Percentiles rank a stretch among this genome's conserved stretches.
These are phyloP conservation scores for Spodoptera litura DNA, from an alignment of 1,140 invertebrate species.

Conservation along the genomic window DNA sequence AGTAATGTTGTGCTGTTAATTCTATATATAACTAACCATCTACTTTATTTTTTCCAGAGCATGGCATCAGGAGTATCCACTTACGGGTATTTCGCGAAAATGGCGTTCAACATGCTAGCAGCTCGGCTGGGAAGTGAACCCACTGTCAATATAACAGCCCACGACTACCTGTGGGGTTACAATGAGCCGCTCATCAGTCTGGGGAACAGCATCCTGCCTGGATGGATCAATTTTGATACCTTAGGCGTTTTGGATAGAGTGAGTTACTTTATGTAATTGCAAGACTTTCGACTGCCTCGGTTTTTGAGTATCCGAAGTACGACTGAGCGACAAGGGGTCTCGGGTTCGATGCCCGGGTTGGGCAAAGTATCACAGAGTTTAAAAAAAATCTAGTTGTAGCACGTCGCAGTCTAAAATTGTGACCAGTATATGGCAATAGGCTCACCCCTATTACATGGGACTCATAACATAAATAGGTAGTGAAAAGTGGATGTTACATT, in stretches of 20 bases:
- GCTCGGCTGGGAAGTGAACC: constrained; percentile 87
- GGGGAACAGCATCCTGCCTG: constrained; percentile 89
- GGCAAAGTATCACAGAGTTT: too few relatives aligned
- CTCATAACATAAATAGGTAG: too few relatives aligned
- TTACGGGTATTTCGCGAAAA: constrained; percentile 86
- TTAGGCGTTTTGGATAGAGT: constrained; percentile 91
- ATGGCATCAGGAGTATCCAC: constrained; percentile 86
- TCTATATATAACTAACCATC: too few relatives aligned
- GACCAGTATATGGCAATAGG: too few relatives aligned
- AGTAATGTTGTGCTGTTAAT: too few relatives aligned
- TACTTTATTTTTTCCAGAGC: constrained; percentile 78
- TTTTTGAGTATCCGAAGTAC: too few relatives aligned
- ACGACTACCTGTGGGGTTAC: constrained; percentile 95
- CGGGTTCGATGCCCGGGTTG: too few relatives aligned
- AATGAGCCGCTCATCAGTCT: constrained; percentile 90
- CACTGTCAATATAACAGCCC: constrained; percentile 89
- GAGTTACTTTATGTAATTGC: constrained; percentile 68
- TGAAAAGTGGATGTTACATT: too few relatives aligned
- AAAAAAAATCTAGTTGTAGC: too few relatives aligned
- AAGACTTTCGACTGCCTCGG: not conserved
- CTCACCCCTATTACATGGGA: too few relatives aligned
- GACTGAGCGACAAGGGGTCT: too few relatives aligned
- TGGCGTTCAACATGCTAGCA: constrained; percentile 87
- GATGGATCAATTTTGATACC: constrained; percentile 89
- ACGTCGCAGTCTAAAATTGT: too few relatives aligned